These are phyloP conservation scores for Heliconius hewitsoni DNA, from an alignment of 1,140 invertebrate genomes.

Conservation along the genomic window DNA sequence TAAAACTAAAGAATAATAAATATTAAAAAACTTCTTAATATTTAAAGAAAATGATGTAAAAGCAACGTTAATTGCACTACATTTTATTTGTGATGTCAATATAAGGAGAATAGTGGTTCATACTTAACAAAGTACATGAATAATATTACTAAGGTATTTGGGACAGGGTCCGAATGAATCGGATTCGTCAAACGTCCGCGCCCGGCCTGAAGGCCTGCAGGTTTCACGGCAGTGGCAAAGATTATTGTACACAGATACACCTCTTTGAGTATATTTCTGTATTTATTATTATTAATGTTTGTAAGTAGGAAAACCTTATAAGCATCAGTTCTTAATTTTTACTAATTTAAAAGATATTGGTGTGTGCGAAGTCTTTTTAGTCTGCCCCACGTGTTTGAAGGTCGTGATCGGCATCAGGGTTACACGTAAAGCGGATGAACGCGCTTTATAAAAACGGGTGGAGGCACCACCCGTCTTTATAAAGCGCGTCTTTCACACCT, in stretches of 20 bases:
- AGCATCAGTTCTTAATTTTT: no score
- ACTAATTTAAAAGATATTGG: no score
- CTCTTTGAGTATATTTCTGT: background rate
- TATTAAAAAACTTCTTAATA: background rate
- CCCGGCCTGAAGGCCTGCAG: slow-evolving; percentile 64
- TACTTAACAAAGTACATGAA: slow-evolving; percentile 40
- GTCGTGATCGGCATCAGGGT: no score
- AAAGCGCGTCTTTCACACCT: no score
- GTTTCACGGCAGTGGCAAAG: slow-evolving; percentile 56
- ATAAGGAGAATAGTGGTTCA: slow-evolving; percentile 12
- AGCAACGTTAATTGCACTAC: background rate
- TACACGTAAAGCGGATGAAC: no score
- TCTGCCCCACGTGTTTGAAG: no score
- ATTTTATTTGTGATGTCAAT: background rate
- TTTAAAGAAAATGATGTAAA: background rate
- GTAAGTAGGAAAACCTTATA: no score
- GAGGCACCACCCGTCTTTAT: no score
- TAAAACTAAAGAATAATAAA: no score
- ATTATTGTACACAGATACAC: slow-evolving; percentile 36
- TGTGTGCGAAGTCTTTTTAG: no score
- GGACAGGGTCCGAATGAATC: slow-evolving; percentile 61
- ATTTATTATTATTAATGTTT: background rate
- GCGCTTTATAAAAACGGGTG: no score
- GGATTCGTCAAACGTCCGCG: slow-evolving; percentile 67
- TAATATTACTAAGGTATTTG: slow-evolving; percentile 57